Evolutionary conservation across 2,888 invertebrate genomes (phyloP), one percentile per base, ranked within the genome.

Genomic region (Sarcophaga subvicina): DNA sequence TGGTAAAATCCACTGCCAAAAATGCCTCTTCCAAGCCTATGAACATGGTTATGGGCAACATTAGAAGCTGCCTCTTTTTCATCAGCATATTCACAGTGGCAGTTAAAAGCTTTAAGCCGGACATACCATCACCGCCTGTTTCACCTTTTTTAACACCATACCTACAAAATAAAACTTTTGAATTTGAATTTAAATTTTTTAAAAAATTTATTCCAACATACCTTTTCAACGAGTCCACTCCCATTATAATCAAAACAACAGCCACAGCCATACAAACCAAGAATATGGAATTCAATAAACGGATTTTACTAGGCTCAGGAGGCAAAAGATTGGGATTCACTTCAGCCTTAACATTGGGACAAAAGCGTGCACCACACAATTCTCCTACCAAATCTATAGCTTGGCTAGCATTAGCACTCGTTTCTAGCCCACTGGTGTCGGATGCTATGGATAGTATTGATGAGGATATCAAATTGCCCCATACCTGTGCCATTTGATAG

Each of bases 1-100:
- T 96, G 8, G 96, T 97, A 89, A 95, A 97, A 91, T 97, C 97
- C 54, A 98, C 98, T 0, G 97, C 96, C 91, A 98, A 95, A 92
- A 98, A 98, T 0, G 98, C 98, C 93, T 98, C 98, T 91, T 98
- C 98, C 45, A 98, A 96, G 0, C 99, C 98, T 88, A 98, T 98
- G 94, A 98, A 99, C 90, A 98, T 96, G 0, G 98, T 98, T 64
- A 99, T 96, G 0, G 98, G 98, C 80, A 98, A 94, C 89, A 99
- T 95, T 54, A 99, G 94, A 87, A 98, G 93, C 93, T 98, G 98
- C 91, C 97, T 96, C 47, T 96, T 96, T 92, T 97, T 96, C 47
- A 95, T 94, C 78, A 98, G 93, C 89, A 98, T 96, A 82, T 95
- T 95, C 69, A 97, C 92, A 0, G 98, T 98, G 8, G 97, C 97